Evolutionary conservation across 2,113 vertebrate genomes (phyloP).

Genomic region (Macquaria ambigua): DNA sequence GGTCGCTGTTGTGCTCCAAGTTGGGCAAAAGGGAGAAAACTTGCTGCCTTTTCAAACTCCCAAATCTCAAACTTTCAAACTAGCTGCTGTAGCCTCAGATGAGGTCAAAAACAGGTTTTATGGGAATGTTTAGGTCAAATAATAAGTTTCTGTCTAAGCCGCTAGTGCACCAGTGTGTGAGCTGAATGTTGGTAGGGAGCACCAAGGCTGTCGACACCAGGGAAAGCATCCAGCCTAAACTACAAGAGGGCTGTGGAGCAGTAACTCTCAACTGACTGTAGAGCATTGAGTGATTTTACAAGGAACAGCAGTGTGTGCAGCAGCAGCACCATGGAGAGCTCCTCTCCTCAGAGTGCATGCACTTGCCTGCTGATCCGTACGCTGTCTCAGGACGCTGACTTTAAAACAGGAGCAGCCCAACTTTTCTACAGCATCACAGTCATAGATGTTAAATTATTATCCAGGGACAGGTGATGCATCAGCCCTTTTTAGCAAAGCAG

Average conservation of each 20-base stretch:
- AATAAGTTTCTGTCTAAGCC: constrained; percentile 11
- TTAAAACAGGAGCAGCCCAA: constrained; percentile 28
- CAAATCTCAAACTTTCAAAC: constrained; percentile 40
- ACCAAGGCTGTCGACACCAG: constrained; percentile 29
- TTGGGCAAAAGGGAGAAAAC: background rate
- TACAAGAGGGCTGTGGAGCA: constrained; percentile 51
- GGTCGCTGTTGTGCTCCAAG: background rate
- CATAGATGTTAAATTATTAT: constrained; percentile 21
- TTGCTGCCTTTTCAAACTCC: constrained; percentile 5
- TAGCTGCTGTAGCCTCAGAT: background rate
- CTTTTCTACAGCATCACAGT: constrained; percentile 2
- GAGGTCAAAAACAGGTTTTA: constrained; percentile 16
- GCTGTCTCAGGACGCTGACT: constrained; percentile 50
- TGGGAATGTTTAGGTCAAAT: constrained; percentile 41
- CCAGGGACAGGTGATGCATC: constrained; percentile 12
- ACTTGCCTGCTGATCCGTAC: constrained; percentile 44
- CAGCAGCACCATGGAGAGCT: constrained; percentile 61
- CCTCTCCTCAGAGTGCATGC: constrained; percentile 45
- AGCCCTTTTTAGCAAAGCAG: background rate
- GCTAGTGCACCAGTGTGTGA: background rate
- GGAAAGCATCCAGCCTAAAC: constrained; percentile 42
- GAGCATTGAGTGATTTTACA: constrained; percentile 62
- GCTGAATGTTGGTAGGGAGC: constrained; percentile 33
- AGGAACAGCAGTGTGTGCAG: constrained; percentile 62
- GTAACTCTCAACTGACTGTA: constrained; percentile 52